phyloP scores from a whole-genome alignment of 2,888 invertebrate genomes.

The Adela reaumurella region DNA sequence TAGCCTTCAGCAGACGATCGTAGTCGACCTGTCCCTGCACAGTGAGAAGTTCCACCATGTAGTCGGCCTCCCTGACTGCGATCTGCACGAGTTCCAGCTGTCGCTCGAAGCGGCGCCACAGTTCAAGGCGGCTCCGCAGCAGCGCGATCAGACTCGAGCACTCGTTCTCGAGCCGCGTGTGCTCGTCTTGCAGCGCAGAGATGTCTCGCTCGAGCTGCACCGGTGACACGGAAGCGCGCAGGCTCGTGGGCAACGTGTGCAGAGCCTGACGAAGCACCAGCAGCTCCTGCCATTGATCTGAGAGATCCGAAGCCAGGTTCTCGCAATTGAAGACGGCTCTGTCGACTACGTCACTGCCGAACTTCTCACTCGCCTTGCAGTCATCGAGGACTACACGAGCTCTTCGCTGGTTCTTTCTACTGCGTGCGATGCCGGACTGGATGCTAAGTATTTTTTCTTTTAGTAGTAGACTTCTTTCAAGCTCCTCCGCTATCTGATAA shows the following conservation, averaged over 20 bases:
- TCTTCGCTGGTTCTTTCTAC: constrained; percentile 65
- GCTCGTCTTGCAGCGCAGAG: constrained; percentile 68
- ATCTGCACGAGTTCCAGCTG: constrained; percentile 77
- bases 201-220: constrained; percentile 74
- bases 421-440: constrained; percentile 65
- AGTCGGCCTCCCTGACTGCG: constrained; percentile 80
- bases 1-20: constrained; percentile 75
- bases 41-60: constrained; percentile 81
- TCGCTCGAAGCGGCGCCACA: constrained; percentile 76
- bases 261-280: constrained; percentile 70
- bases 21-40: constrained; percentile 84
- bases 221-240: constrained; percentile 74
- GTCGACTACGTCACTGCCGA: constrained; percentile 74
- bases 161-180: constrained; percentile 67
- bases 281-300: constrained; percentile 73
- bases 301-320: constrained; percentile 65
- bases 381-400: constrained; percentile 64
- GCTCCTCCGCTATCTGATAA: constrained; percentile 69
- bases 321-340: constrained; percentile 72
- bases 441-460: constrained; percentile 72
- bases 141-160: constrained; percentile 65
- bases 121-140: constrained; percentile 60
- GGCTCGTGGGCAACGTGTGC: constrained; percentile 72
- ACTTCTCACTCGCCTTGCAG: constrained; percentile 68
- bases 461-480: constrained; percentile 71